Evolutionary conservation across 1,140 invertebrate genomes (phyloP).

Genomic region (Drosophila tani): DNA sequence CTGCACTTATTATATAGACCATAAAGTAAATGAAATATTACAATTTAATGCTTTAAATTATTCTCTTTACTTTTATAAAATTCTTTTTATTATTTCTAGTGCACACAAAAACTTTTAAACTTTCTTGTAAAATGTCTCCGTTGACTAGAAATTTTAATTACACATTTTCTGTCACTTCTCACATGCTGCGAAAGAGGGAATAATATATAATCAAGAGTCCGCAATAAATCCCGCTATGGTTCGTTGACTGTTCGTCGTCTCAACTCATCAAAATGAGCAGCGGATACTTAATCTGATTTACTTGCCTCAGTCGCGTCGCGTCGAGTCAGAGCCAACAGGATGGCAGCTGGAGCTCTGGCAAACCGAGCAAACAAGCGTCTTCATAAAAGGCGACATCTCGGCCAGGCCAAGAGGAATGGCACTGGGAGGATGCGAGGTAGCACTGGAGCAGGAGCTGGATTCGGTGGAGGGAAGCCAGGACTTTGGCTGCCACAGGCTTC

Average conservation of each 20-base stretch:
- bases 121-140: not conserved
- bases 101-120: not conserved
- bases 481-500: slow-evolving; percentile 47
- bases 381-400: slow-evolving; percentile 77
- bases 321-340: slow-evolving; percentile 41
- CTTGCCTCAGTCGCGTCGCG: slow-evolving; percentile 60
- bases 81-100: not conserved
- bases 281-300: slow-evolving; percentile 83
- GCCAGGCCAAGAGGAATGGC: slow-evolving; percentile 24
- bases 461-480: slow-evolving; percentile 5
- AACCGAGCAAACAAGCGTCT: slow-evolving; percentile 80
- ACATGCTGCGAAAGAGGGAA: slow-evolving; percentile 39
- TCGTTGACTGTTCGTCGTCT: slow-evolving; percentile 47
- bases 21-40: too few species aligned
- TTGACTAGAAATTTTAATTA: slow-evolving; percentile 51
- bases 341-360: slow-evolving; percentile 35
- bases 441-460: not conserved
- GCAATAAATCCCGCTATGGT: slow-evolving; percentile 34
- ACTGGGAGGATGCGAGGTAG: not conserved
- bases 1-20: too few species aligned
- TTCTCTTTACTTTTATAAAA: too few species aligned
- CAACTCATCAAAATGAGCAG: slow-evolving; percentile 82
- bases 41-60: too few species aligned
- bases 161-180: slow-evolving; percentile 31
- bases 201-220: slow-evolving; percentile 72